A percentile compares a stretch with the other conserved stretches of the same genome.
Conservation (phyloP, 2,797 vertebrate species). For the Novumbra hubbsi region DNA sequence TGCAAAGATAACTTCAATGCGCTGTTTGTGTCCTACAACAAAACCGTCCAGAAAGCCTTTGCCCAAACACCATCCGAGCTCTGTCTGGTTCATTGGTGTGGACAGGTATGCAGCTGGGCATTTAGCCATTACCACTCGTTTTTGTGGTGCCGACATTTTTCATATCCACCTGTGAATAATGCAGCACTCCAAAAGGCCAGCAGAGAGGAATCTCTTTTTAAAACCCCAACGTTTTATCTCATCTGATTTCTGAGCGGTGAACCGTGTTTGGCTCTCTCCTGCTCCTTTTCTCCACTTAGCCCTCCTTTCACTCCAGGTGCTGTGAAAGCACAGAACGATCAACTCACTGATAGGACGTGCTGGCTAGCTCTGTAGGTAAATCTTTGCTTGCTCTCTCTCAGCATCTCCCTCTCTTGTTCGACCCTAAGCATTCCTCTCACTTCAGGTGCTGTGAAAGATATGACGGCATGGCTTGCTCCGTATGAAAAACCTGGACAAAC, state of each 20-base stretch:
- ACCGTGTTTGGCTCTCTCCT: slow-evolving; percentile 20
- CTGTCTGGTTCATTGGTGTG: background rate
- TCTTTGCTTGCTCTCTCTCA: background rate
- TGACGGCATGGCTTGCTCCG: no score
- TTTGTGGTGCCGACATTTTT: slow-evolving; percentile 44
- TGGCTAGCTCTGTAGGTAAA: no score
- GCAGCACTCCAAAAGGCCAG: slow-evolving; percentile 42
- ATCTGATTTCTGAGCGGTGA: slow-evolving; percentile 27
- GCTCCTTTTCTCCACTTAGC: background rate
- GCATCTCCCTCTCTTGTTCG: background rate
- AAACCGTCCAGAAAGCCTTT: background rate
- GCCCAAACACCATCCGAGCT: slow-evolving; percentile 16
- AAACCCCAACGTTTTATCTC: slow-evolving; percentile 35
- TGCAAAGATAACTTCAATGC: background rate
- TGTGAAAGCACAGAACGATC: no score
- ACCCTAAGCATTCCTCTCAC: no score
- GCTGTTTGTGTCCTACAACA: background rate
- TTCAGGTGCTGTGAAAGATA: no score
- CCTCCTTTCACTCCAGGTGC: no score
- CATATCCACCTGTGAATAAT: slow-evolving; percentile 60
- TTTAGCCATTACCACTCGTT: slow-evolving; percentile 55
- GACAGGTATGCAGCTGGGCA: slow-evolving; percentile 39
- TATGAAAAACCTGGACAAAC: no score
- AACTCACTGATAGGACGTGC: no score
- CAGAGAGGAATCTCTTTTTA: slow-evolving; percentile 21